These are phyloP conservation scores for Philereme transversata DNA, from an alignment of 2,888 invertebrate genomes.

Conservation along the genomic window DNA sequence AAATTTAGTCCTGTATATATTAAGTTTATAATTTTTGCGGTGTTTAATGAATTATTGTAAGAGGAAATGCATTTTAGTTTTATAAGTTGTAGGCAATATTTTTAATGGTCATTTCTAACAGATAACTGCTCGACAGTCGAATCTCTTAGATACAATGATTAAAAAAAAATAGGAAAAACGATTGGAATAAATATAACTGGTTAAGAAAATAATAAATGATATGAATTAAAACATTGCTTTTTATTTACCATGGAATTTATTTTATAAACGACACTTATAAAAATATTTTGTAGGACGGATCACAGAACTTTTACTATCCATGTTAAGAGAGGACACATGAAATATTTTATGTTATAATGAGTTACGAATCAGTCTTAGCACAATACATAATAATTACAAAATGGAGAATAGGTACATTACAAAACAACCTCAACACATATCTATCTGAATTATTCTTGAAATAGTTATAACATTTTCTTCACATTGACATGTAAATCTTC, in stretches of 20 bases:
- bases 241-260: conserved; percentile 32
- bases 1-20: conserved; percentile 80
- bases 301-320: conserved; percentile 17
- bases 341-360: conserved; percentile 1
- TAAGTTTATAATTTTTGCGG: conserved; percentile 77
- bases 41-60: conserved; percentile 77
- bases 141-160: conserved; percentile 82
- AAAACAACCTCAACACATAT: too few species aligned
- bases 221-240: conserved; percentile 60
- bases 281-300: conserved; percentile 43
- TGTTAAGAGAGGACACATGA: background rate
- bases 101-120: conserved; percentile 78
- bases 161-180: conserved; percentile 80
- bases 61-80: conserved; percentile 83
- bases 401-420: background rate
- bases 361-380: conserved; percentile 17
- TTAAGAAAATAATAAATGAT: conserved; percentile 84
- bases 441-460: too few species aligned
- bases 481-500: too few species aligned
- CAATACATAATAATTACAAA: background rate
- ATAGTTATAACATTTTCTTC: too few species aligned
- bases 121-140: conserved; percentile 77
- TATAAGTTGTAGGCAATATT: conserved; percentile 83
- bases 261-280: conserved; percentile 11
- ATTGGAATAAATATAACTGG: conserved; percentile 82